phyloP scores from a whole-genome alignment of 2,888 invertebrate genomes.

The Diaphora mendica region DNA sequence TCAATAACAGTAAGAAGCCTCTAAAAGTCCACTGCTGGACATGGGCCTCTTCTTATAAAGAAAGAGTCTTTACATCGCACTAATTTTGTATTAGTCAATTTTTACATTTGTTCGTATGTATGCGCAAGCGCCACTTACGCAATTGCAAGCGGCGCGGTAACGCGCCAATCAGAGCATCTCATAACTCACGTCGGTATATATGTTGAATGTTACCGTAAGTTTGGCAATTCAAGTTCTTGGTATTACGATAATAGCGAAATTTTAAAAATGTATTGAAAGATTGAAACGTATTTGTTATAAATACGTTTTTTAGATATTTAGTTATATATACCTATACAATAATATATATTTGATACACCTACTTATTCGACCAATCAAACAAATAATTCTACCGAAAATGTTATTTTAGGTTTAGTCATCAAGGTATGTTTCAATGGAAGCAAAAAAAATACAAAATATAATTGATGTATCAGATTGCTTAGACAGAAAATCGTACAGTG shows the following conservation, averaged over 20 bases:
- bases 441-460: neutral
- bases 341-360: neutral
- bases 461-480: neutral
- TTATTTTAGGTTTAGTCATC: neutral
- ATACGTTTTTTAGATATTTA: no score
- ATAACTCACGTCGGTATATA: constrained; percentile 50
- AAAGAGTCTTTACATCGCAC: constrained; percentile 15
- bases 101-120: constrained; percentile 43
- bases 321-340: no score
- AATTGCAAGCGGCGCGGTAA: constrained; percentile 58
- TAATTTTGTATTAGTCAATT: constrained; percentile 32
- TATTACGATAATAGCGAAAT: constrained; percentile 32
- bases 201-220: constrained; percentile 50
- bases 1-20: no score
- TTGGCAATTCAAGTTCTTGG: constrained; percentile 39
- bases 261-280: constrained; percentile 17
- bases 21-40: no score
- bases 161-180: constrained; percentile 79
- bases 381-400: neutral
- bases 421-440: neutral
- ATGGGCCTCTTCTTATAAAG: neutral
- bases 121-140: constrained; percentile 62
- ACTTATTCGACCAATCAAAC: neutral
- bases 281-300: constrained; percentile 4
- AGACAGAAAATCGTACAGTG: neutral